A percentile compares a stretch with the other conserved stretches of the same genome.
phyloP scores from a whole-genome alignment of 2,797 vertebrate species.

The Clarias laeviceps region DNA sequence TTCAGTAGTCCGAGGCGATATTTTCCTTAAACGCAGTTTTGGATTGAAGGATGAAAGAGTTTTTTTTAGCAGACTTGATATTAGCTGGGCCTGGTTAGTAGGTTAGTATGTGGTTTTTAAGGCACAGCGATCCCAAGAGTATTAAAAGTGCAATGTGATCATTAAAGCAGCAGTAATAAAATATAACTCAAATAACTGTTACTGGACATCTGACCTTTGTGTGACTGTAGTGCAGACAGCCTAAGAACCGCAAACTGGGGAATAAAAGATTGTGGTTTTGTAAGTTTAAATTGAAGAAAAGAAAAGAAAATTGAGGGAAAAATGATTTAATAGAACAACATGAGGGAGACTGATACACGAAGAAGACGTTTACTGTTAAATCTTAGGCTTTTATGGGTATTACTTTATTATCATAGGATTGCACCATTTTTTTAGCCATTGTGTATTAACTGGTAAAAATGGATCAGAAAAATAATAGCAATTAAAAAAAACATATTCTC shows the following conservation, averaged over 20 bases:
- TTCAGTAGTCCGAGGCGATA: slow-evolving; percentile 66
- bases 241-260: not conserved
- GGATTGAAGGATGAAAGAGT: slow-evolving; percentile 74
- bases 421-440: not conserved
- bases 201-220: slow-evolving; percentile 48
- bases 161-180: slow-evolving; percentile 49
- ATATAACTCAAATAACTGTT: slow-evolving; percentile 31
- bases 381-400: not conserved
- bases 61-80: slow-evolving; percentile 66
- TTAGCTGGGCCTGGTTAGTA: slow-evolving; percentile 75
- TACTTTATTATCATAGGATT: not conserved
- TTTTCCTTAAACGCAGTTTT: slow-evolving; percentile 75
- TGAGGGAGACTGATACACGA: not conserved
- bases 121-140: slow-evolving; percentile 11
- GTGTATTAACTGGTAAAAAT: not conserved
- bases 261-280: slow-evolving; percentile 1
- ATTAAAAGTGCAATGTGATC: slow-evolving; percentile 45
- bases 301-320: not conserved
- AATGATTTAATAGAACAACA: not conserved
- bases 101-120: slow-evolving; percentile 64
- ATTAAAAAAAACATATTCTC: not conserved
- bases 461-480: not conserved
- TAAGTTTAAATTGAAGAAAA: not conserved
- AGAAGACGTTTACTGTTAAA: not conserved
- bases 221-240: slow-evolving; percentile 10